These are phyloP conservation scores for Crenuchus spilurus DNA, from an alignment of 2,797 vertebrate species.

Conservation along the genomic window DNA sequence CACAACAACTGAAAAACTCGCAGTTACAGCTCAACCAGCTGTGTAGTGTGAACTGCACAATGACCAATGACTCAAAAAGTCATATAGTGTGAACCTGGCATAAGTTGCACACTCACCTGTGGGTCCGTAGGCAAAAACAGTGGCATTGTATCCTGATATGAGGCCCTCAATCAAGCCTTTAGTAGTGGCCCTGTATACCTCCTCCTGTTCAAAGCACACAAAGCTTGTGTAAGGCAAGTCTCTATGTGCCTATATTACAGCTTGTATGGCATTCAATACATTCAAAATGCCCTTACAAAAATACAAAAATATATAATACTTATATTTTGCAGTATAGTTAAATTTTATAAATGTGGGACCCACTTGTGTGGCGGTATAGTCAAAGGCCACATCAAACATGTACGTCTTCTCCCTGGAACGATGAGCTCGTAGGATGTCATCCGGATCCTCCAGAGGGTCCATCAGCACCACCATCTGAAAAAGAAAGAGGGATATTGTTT, in stretches of 20 bases:
- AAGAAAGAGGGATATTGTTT: slow-evolving; percentile 4
- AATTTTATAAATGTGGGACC: neutral
- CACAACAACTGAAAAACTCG: no score
- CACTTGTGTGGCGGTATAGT: slow-evolving; percentile 88
- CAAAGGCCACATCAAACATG: slow-evolving; percentile 89
- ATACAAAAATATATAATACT: neutral
- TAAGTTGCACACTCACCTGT: slow-evolving; percentile 77
- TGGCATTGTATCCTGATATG: slow-evolving; percentile 92
- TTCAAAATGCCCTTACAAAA: neutral
- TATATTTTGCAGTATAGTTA: no score
- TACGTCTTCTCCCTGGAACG: slow-evolving; percentile 91
- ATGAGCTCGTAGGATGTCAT: slow-evolving; percentile 85
- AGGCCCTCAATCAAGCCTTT: slow-evolving; percentile 86
- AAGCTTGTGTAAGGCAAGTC: neutral
- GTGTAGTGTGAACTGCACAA: no score
- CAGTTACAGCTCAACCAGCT: no score
- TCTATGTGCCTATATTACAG: neutral
- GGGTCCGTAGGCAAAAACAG: slow-evolving; percentile 92
- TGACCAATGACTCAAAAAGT: no score
- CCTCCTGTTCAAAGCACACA: slow-evolving; percentile 76
- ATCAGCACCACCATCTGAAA: slow-evolving; percentile 88
- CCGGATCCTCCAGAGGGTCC: slow-evolving; percentile 90
- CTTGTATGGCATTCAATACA: neutral
- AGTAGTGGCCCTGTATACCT: slow-evolving; percentile 89
- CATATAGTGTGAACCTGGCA: no score